These are phyloP conservation scores for Onchidella celtica DNA, from an alignment of 2,888 invertebrate genomes.

Conservation along the genomic window DNA sequence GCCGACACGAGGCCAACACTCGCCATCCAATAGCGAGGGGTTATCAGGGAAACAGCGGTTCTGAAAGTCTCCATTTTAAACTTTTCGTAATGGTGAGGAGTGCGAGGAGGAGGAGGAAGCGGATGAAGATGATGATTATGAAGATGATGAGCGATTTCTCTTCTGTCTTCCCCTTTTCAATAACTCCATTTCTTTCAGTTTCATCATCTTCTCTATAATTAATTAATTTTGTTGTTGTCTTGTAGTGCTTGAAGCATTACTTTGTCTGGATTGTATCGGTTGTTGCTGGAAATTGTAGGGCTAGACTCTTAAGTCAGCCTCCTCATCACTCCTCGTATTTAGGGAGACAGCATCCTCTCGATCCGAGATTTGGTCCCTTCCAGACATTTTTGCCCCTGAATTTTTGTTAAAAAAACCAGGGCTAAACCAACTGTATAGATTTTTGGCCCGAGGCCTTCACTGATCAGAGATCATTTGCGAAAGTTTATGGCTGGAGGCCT, in stretches of 20 bases:
- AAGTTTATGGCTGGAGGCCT: too few species aligned
- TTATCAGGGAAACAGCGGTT: not conserved
- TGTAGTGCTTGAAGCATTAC: not conserved
- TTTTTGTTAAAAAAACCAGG: too few species aligned
- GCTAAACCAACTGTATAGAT: too few species aligned
- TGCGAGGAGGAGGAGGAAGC: not conserved
- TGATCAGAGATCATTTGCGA: too few species aligned
- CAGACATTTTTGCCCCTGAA: too few species aligned
- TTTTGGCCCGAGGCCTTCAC: too few species aligned
- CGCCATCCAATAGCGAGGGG: not conserved
- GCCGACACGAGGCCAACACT: slow-evolving; percentile 19
- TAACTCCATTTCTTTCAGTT: not conserved
- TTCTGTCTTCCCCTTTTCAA: not conserved
- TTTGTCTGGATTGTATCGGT: not conserved
- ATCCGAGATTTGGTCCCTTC: too few species aligned
- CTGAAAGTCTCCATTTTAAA: slow-evolving; percentile 51
- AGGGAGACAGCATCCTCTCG: too few species aligned
- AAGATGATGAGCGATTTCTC: not conserved
- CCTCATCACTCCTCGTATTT: too few species aligned
- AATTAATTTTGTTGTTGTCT: not conserved
- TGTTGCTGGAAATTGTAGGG: too few species aligned
- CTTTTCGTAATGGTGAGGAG: slow-evolving; percentile 25
- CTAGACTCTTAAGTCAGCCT: too few species aligned
- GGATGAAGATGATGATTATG: too few species aligned
- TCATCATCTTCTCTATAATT: not conserved